phyloP scores from a whole-genome alignment of 2,797 vertebrate genomes.

The Cyprinella venusta region DNA sequence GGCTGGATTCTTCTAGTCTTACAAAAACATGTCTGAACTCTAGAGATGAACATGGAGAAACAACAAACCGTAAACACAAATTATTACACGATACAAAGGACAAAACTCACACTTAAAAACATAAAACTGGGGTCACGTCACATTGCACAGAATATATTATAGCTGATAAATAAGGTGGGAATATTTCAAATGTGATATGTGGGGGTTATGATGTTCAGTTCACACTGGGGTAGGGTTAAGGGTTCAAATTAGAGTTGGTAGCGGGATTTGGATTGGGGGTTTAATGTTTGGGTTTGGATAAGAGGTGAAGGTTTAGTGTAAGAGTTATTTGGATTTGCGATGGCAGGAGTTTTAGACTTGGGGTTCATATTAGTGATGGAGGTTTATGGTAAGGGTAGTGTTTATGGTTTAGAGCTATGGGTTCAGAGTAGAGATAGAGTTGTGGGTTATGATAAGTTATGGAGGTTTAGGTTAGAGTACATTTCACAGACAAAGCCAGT shows the following conservation, averaged over 20 bases:
- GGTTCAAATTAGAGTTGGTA: neutral
- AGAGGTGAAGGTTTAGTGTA: neutral
- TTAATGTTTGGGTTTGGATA: neutral
- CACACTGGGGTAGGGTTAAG: slow-evolving; percentile 13
- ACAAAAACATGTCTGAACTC: slow-evolving; percentile 10
- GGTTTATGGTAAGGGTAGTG: neutral
- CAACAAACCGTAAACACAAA: slow-evolving; percentile 50
- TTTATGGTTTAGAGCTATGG: neutral
- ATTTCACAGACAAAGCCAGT: no score
- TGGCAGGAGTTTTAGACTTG: neutral
- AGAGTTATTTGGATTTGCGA: neutral
- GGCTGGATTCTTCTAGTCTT: slow-evolving; percentile 31
- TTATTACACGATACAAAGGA: slow-evolving; percentile 56
- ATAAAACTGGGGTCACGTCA: slow-evolving; percentile 67
- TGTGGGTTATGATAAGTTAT: neutral
- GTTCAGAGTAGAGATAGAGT: neutral
- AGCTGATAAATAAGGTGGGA: slow-evolving; percentile 66
- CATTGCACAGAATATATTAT: slow-evolving; percentile 67
- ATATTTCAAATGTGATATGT: slow-evolving; percentile 38
- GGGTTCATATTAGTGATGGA: neutral
- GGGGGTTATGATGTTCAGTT: slow-evolving; percentile 11
- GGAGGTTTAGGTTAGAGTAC: neutral
- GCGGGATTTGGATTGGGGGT: neutral
- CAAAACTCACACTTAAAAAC: slow-evolving; percentile 56
- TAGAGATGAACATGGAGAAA: slow-evolving; percentile 37